These are phyloP conservation scores for Schizopygopsis pylzovi DNA, from an alignment of 2,797 vertebrate species.

Conservation along the genomic window DNA sequence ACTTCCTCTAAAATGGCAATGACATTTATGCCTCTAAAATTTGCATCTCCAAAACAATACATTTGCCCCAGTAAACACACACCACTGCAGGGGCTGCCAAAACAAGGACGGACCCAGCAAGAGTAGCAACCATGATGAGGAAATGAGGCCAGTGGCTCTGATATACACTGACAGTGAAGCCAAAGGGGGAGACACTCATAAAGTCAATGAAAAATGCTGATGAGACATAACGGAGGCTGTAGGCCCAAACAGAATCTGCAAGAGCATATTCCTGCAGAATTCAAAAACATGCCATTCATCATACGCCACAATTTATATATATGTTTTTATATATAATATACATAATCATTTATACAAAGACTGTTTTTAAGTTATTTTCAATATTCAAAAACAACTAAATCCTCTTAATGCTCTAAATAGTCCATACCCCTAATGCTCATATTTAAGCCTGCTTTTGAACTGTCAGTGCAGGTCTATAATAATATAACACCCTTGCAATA, in stretches of 20 bases:
- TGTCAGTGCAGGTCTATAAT: background rate
- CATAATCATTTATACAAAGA: no score
- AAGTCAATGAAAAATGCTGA: background rate
- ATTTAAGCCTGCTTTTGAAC: background rate
- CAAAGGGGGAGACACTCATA: background rate
- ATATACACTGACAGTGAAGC: conserved; percentile 15
- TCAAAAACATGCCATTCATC: background rate
- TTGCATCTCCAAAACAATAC: background rate
- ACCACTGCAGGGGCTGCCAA: background rate
- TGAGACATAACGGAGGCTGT: background rate
- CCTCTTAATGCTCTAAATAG: background rate
- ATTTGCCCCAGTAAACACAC: background rate
- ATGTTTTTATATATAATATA: no score
- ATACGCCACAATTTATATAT: background rate
- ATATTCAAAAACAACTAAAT: background rate
- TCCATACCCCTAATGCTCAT: background rate
- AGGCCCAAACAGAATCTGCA: background rate
- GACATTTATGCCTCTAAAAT: background rate
- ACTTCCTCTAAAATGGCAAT: background rate
- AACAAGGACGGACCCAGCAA: background rate
- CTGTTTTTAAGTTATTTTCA: no score
- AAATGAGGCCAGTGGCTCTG: background rate
- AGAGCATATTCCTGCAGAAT: background rate
- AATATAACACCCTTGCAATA: background rate
- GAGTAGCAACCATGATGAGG: background rate